Base-by-base conservation (phyloP, 2,888 invertebrate genomes). In the Pachliopta kotzebuea region DNA sequence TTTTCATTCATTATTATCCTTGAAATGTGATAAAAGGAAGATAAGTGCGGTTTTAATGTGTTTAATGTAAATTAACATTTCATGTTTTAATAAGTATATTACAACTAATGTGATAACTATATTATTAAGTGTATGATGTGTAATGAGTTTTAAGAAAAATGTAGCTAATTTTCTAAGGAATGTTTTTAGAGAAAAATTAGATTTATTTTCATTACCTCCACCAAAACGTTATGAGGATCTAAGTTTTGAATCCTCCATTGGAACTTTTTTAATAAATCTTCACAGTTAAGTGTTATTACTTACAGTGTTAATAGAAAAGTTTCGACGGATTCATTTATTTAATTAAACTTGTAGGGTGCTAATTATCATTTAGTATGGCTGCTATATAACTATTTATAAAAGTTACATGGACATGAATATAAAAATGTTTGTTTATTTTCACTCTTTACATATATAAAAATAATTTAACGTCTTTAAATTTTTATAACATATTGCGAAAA, bases 201-300 rank as follows among this genome's bases (percentile, higher is more conserved):
- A 62, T 62, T 63, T 55, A 55, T 59, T 55, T 23, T 59, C 56
- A 20, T 45, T 31, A 21, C 29, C 20, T n/a, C n/a, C n/a, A n/a
- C 21, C 21, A 24, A 17, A 37, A 37, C 14, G 31, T 31, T 24
- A 45, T 64, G 56, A 64, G 52, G 50, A 49, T 14, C 23, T 18
- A 60, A 65, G 42, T 60, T 65, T 68, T 68, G 67, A 69, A 68
- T 71, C 70, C 74, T 71, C 70, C 74, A 68, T 63, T 63, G 52
- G 67, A 82, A 81, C 74, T 80, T 82, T 79, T 70, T 71, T 70
- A 74, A 77, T 81, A 77, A 77, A 77, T 76, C 67, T 75, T 68
- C 76, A 76, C 70, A 76, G 73, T 74, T 73, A 73, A 76, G 76
- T 76, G 73, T 31, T 70, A 72, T 77, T 74, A 70, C 74, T 71